Conservation (phyloP, 2,888 invertebrate genomes). For the Cantharis flavilabris region DNA sequence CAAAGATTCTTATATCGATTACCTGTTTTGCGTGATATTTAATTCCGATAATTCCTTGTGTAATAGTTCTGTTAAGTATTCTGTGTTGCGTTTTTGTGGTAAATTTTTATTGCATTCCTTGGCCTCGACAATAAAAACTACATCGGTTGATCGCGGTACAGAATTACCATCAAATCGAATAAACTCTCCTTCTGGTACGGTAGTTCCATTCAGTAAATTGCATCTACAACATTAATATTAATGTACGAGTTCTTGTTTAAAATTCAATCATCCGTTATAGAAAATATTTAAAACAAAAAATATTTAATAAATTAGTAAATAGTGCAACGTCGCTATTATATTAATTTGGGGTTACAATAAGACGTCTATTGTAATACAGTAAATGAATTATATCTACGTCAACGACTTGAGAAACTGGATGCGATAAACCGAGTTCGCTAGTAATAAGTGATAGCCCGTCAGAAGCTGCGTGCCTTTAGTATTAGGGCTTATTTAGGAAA, state of each 20-base stretch:
- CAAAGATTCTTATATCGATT: slow-evolving; percentile 24
- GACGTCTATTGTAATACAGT: slow-evolving; percentile 6
- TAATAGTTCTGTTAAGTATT: slow-evolving; percentile 68
- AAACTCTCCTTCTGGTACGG: slow-evolving; percentile 77
- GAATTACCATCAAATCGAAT: slow-evolving; percentile 63
- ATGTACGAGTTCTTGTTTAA: slow-evolving; percentile 5
- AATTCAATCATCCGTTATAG: slow-evolving; percentile 3
- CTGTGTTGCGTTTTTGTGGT: slow-evolving; percentile 68
- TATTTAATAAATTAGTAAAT: not conserved
- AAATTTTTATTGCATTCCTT: slow-evolving; percentile 79
- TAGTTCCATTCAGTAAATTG: slow-evolving; percentile 67
- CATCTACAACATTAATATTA: slow-evolving; percentile 61
- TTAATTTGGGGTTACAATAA: slow-evolving; percentile 4
- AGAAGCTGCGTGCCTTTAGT: slow-evolving; percentile 9
- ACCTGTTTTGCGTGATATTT: slow-evolving; percentile 69
- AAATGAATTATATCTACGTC: not conserved
- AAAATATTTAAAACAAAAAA: not conserved
- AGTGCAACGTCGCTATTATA: slow-evolving; percentile 5
- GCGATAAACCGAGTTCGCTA: slow-evolving; percentile 2
- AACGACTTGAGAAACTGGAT: not conserved
- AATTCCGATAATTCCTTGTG: slow-evolving; percentile 70
- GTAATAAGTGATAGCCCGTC: slow-evolving; percentile 14
- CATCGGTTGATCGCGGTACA: slow-evolving; percentile 75
- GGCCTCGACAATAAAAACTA: slow-evolving; percentile 89
- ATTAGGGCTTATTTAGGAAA: slow-evolving; percentile 10